Evolutionary conservation across 2,888 invertebrate species (phyloP).

Genomic region (Brenthis hecate): DNA sequence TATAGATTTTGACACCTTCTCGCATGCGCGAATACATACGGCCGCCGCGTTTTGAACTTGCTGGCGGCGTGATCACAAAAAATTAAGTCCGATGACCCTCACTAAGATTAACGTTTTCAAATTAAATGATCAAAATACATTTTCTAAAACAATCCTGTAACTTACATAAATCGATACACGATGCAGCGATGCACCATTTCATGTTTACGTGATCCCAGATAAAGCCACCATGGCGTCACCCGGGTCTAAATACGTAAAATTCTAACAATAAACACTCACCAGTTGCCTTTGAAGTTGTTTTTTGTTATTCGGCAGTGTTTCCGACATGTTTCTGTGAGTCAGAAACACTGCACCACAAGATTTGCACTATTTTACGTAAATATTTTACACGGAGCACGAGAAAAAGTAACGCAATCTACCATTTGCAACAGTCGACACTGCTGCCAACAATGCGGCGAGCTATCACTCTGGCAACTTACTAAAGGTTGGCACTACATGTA

Average conservation of each 20-base stretch:
- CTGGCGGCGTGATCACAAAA: constrained; percentile 74
- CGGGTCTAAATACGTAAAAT: constrained; percentile 81
- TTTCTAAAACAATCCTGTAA: constrained; percentile 54
- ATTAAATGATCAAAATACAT: constrained; percentile 49
- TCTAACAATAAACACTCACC: constrained; percentile 82
- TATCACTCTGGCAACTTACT: constrained; percentile 68
- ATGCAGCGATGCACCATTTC: constrained; percentile 83
- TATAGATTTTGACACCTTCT: constrained; percentile 81
- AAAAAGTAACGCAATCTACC: constrained; percentile 83
- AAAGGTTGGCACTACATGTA: constrained; percentile 61
- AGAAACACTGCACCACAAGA: constrained; percentile 80
- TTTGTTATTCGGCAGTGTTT: constrained; percentile 82
- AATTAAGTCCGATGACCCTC: constrained; percentile 71
- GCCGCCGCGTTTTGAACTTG: constrained; percentile 80
- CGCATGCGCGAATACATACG: constrained; percentile 82
- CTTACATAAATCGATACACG: constrained; percentile 78
- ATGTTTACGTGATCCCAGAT: constrained; percentile 85
- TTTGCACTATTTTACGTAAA: constrained; percentile 83
- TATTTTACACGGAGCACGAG: constrained; percentile 82
- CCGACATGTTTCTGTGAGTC: constrained; percentile 81
- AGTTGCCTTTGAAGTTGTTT: constrained; percentile 84
- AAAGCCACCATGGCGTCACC: constrained; percentile 85
- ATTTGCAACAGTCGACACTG: constrained; percentile 81
- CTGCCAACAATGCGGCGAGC: constrained; percentile 71
- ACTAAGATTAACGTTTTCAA: constrained; percentile 54